Conservation (phyloP, 2,797 vertebrate species). For the Poecile montanus region DNA sequence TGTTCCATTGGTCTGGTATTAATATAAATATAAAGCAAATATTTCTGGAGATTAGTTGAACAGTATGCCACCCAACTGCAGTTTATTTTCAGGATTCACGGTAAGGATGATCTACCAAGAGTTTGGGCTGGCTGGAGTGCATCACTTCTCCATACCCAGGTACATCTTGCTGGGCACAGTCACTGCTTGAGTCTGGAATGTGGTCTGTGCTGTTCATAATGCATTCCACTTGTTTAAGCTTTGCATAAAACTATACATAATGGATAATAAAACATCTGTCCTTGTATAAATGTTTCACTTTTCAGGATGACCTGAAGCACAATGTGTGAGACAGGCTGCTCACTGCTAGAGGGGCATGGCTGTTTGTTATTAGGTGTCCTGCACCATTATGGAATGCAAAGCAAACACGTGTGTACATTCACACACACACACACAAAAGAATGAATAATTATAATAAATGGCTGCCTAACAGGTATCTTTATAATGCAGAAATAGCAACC, state of each 20-base stretch:
- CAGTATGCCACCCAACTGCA: neutral
- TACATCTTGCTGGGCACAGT: neutral
- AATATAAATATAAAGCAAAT: neutral
- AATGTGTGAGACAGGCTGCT: constrained; percentile 3
- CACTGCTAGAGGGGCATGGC: neutral
- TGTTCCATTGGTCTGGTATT: neutral
- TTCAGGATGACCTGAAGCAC: constrained; percentile 31
- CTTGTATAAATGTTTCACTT: constrained; percentile 15
- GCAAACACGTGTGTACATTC: neutral
- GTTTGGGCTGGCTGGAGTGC: neutral
- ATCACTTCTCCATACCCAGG: neutral
- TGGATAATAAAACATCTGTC: constrained; percentile 45
- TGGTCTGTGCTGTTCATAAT: neutral
- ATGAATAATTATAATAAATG: constrained; percentile 3
- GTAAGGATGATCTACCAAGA: neutral
- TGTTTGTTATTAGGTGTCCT: constrained; percentile 29
- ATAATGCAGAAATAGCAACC: constrained; percentile 1
- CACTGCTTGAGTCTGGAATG: neutral
- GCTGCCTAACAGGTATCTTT: constrained; percentile 19
- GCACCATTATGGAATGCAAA: neutral
- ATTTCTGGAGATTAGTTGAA: neutral
- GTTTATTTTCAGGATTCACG: neutral
- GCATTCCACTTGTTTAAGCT: constrained; percentile 1
- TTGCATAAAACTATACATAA: neutral
- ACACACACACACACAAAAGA: neutral